Conservation (phyloP, 2,797 vertebrate genomes). For the Oreochromis grahami region DNA sequence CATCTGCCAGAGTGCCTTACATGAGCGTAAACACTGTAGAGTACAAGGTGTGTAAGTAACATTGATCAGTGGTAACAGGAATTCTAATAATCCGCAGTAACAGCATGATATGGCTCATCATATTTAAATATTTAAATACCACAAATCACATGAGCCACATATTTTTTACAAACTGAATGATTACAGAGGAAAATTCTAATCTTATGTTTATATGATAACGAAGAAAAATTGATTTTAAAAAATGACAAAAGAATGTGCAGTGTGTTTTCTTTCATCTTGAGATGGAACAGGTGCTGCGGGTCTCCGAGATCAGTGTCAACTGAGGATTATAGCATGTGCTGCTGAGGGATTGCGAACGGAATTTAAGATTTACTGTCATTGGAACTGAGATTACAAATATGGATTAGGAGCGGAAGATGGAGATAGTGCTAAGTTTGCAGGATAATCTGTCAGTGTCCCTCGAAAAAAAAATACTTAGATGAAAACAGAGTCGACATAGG, state of each 20-base stretch:
- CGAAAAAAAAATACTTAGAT: slow-evolving; percentile 43
- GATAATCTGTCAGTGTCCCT: slow-evolving; percentile 56
- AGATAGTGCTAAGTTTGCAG: slow-evolving; percentile 68
- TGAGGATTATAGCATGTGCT: slow-evolving; percentile 69
- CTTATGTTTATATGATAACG: background rate
- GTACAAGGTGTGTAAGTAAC: background rate
- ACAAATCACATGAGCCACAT: slow-evolving; percentile 8
- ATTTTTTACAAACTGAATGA: background rate
- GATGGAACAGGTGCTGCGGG: slow-evolving; percentile 69
- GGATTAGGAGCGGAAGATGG: slow-evolving; percentile 68
- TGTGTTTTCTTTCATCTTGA: slow-evolving; percentile 30
- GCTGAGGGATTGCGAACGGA: slow-evolving; percentile 53
- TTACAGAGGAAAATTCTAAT: background rate
- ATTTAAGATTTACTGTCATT: slow-evolving; percentile 54
- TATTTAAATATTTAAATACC: background rate
- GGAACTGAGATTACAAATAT: slow-evolving; percentile 66
- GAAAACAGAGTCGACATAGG: slow-evolving; percentile 53
- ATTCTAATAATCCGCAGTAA: background rate
- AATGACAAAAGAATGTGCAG: slow-evolving; percentile 4
- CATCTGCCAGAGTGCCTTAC: background rate
- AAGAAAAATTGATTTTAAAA: background rate
- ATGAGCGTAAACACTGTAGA: background rate
- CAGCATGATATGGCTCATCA: background rate
- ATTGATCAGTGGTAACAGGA: background rate
- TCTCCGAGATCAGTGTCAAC: slow-evolving; percentile 69